Evolutionary conservation across 2,888 invertebrate species (phyloP).

Genomic region (Scelioninae gen. 1): DNA sequence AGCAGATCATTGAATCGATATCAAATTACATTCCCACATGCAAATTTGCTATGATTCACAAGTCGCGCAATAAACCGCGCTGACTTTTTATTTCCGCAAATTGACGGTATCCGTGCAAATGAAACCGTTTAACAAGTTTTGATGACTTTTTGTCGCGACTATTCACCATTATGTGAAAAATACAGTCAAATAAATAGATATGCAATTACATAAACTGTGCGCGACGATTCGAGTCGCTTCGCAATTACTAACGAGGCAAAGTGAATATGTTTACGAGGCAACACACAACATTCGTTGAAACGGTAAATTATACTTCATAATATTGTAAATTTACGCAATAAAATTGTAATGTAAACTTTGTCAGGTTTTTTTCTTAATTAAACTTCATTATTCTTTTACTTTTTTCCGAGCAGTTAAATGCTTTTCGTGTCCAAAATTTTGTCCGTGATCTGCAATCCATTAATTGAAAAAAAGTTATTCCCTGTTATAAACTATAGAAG

Average conservation of each 20-base stretch:
- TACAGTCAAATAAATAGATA: conserved; percentile 13
- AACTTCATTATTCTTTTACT: not conserved
- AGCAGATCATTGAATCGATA: not conserved
- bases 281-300: conserved; percentile 18
- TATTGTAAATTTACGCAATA: conserved; percentile 7
- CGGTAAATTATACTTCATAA: conserved; percentile 18
- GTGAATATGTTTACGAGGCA: conserved; percentile 22
- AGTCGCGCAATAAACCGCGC: not conserved
- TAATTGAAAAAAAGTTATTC: no score
- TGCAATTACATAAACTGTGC: conserved; percentile 2
- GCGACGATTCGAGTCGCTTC: not conserved
- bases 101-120: not conserved
- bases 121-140: not conserved
- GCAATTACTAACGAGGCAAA: not conserved
- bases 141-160: no score
- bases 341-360: not conserved
- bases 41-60: conserved; percentile 1
- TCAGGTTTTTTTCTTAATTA: not conserved
- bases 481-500: no score
- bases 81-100: not conserved
- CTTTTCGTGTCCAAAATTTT: no score
- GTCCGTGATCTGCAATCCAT: no score
- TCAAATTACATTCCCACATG: conserved; percentile 9
- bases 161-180: not conserved
- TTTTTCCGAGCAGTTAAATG: no score